A percentile compares a stretch with the other conserved stretches of the same genome.
Evolutionary conservation across 2,113 vertebrate species (phyloP).

Genomic region (Columba livia): DNA sequence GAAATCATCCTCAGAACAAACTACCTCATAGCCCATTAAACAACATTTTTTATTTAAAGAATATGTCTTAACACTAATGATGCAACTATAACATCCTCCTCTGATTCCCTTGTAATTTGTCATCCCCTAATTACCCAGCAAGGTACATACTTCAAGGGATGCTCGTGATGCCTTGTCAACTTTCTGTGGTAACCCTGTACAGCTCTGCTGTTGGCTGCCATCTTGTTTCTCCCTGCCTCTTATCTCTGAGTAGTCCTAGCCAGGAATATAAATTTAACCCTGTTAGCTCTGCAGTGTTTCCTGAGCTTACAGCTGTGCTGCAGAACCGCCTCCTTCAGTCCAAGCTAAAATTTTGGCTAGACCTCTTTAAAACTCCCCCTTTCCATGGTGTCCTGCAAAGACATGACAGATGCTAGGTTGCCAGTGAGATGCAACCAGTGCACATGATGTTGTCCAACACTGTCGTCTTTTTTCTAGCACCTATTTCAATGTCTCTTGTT

Average conservation of each 20-base stretch:
- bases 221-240: neutral
- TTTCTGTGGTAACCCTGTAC: neutral
- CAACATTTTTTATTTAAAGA: neutral
- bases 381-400: neutral
- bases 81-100: neutral
- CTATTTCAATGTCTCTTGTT: neutral
- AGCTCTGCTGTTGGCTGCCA: neutral
- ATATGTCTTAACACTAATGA: neutral
- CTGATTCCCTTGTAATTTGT: neutral
- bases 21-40: neutral
- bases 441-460: rapidly evolving
- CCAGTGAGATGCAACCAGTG: neutral
- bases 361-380: neutral
- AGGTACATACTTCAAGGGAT: neutral
- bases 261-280: neutral
- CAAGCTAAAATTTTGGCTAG: neutral
- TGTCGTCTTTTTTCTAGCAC: neutral
- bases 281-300: neutral
- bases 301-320: neutral
- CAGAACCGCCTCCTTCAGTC: neutral
- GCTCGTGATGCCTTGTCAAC: neutral
- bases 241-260: neutral
- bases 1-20: neutral
- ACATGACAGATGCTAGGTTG: neutral
- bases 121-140: neutral